A percentile compares a stretch with the other conserved stretches of the same genome.
Evolutionary conservation across 2,113 vertebrate species (phyloP).

Genomic region (Progne subis): DNA sequence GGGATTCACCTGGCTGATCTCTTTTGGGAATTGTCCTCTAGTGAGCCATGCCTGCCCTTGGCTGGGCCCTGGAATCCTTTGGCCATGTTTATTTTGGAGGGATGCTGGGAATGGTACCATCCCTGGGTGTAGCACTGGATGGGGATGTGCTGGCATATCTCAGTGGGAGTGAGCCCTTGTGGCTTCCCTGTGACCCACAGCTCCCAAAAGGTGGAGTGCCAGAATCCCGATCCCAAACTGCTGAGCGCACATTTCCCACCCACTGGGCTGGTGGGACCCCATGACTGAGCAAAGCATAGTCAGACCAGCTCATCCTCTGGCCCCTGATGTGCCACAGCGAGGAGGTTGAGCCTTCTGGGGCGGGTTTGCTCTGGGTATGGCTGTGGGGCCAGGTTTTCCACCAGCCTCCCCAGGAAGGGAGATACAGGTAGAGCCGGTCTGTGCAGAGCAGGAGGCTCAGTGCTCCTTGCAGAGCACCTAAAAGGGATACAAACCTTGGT

Average conservation of each 20-base stretch:
- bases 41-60: rapidly evolving
- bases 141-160: rapidly evolving
- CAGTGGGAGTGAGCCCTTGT: background rate
- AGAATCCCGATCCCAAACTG: background rate
- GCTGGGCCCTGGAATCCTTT: rapidly evolving
- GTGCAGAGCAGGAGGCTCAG: background rate
- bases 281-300: background rate
- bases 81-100: background rate
- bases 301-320: background rate
- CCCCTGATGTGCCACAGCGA: background rate
- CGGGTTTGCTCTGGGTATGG: background rate
- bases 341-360: background rate
- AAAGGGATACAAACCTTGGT: background rate
- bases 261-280: background rate
- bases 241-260: rapidly evolving
- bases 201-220: background rate
- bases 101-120: background rate
- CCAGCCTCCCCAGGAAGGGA: background rate
- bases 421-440: background rate
- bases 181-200: background rate
- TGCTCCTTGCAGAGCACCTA: background rate
- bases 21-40: background rate
- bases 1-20: background rate
- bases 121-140: rapidly evolving
- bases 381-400: background rate